Evolutionary conservation across 2,888 invertebrate genomes (phyloP), one percentile per base, ranked within the genome.

Genomic region (Cetonia aurata): DNA sequence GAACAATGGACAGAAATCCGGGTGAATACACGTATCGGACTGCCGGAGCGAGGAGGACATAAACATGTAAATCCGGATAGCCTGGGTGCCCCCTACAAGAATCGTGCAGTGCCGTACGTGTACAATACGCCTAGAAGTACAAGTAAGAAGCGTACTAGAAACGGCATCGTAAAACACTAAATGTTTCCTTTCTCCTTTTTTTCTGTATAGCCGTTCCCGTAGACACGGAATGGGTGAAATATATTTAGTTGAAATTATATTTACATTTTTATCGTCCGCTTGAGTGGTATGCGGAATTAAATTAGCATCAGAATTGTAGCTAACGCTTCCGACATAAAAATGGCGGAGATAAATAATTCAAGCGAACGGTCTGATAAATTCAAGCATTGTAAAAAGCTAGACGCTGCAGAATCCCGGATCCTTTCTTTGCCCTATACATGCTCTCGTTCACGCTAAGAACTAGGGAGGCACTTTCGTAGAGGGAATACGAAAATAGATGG

Each of bases 251-350:
- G 48, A 62, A 62, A 62, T 62, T 62, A 62, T 62, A 62, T 62
- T 48, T 62, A 62, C 62, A 62, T 62, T 62, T 62, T 62, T 62
- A 62, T 48, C 48, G 62, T 62, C 48, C 48, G 48, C 33, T n/a
- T 31, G 62, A 62, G 62, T 62, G 48, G 62, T 48, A 31, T 62
- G 48, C 48, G 62, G 48, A 48, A 62, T 62, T 62, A 62, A 62
- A 62, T 62, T 62, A 62, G 62, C 62, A 62, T 62, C 62, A 48
- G 62, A 62, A 62, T 62, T 62, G 62, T 48, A 62, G 48, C 62
- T 50, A 62, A 62, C 62, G 62, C 62, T 62, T 50, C 62, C 48
- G 44, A 62, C 62, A 62, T 62, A 46, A 48, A 62, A 48, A 62
- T 62, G 62, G 48, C 25, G 48, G 15, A 62, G 62, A 62, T 62